phyloP scores from a whole-genome alignment of 1,140 invertebrate genomes.

The Drosophila sechellia region DNA sequence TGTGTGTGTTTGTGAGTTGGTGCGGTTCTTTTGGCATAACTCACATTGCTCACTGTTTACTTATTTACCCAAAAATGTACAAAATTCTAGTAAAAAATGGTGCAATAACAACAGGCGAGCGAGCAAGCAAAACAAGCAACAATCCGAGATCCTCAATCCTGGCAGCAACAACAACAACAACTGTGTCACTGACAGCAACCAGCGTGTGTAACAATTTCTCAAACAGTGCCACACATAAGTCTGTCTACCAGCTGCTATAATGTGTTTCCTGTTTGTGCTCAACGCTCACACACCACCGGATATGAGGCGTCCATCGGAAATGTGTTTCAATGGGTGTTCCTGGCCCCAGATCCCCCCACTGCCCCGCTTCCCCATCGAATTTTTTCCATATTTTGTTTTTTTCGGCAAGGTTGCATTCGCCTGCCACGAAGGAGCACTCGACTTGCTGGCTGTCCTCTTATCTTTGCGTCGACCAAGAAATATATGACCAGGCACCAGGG shows the following conservation, averaged over 20 bases:
- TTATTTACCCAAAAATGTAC: constrained; percentile 75
- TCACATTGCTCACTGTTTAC: constrained; percentile 64
- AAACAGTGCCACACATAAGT: constrained; percentile 81
- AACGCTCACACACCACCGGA: constrained; percentile 76
- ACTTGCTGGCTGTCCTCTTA: constrained; percentile 50
- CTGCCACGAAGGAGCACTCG: constrained; percentile 46
- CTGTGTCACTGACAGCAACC: constrained; percentile 64
- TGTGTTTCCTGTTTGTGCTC: constrained; percentile 81
- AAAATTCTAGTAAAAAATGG: constrained; percentile 59
- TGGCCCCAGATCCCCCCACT: constrained; percentile 6
- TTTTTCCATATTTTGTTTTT: constrained; percentile 20
- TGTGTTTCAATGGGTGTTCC: constrained; percentile 47
- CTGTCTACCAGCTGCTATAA: constrained; percentile 81
- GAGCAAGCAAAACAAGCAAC: constrained; percentile 58
- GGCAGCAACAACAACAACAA: constrained; percentile 32
- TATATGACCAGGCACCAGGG: constrained; percentile 62
- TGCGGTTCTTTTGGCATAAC: constrained; percentile 71
- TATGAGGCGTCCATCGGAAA: constrained; percentile 64
- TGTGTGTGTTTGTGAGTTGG: constrained; percentile 21
- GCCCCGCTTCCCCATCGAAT: background rate
- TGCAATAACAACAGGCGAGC: constrained; percentile 60
- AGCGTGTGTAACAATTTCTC: constrained; percentile 76
- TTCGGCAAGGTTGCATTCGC: constrained; percentile 68
- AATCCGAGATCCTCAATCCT: constrained; percentile 8
- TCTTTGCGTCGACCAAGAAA: constrained; percentile 74